Conservation (phyloP, 2,113 vertebrate genomes). For the Aptenodytes forsteri region DNA sequence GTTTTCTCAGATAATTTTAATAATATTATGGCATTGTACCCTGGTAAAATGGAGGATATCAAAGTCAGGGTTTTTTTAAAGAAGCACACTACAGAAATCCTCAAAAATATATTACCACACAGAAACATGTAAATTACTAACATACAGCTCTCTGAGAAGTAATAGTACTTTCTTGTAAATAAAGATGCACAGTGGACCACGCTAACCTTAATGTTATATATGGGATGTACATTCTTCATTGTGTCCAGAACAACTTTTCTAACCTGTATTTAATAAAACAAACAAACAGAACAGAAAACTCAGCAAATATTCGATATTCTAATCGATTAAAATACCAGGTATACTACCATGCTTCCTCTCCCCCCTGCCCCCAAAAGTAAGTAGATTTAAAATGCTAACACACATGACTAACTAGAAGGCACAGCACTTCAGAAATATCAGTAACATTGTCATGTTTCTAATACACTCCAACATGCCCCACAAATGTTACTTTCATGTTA, state of each 20-base stretch:
- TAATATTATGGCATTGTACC: neutral
- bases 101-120: neutral
- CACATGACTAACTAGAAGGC: neutral
- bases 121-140: neutral
- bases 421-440: neutral
- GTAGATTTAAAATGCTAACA: neutral
- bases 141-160: neutral
- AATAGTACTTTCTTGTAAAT: neutral
- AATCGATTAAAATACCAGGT: neutral
- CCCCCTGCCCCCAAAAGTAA: neutral
- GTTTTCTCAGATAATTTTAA: neutral
- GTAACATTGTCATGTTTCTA: neutral
- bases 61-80: neutral
- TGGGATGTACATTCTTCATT: constrained; percentile 98
- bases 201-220: constrained; percentile 98
- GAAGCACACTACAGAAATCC: neutral
- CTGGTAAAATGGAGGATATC: neutral
- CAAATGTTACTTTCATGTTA: neutral
- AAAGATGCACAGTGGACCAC: neutral
- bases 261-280: constrained; percentile 77
- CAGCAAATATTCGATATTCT: neutral
- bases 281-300: neutral
- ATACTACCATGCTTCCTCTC: neutral
- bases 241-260: constrained; percentile 96
- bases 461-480: neutral